Conservation (phyloP, 2,113 vertebrate species). For the Nymphicus hollandicus region DNA sequence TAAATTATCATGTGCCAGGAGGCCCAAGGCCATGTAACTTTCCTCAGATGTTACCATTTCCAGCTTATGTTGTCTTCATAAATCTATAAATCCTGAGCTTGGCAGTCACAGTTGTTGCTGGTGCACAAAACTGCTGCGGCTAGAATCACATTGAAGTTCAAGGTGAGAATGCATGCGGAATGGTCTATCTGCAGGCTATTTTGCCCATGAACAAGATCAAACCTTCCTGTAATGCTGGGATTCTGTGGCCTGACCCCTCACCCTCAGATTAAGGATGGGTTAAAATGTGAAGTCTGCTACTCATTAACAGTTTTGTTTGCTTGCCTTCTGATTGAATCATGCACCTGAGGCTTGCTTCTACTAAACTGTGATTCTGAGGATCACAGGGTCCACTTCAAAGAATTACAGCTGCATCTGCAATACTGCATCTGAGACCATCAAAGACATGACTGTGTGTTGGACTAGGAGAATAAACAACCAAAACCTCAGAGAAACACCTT, state of each 20-base stretch:
- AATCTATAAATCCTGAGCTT: neutral
- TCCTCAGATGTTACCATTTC: neutral
- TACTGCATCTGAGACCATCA: fast-evolving
- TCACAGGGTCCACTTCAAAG: neutral
- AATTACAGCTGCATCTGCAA: neutral
- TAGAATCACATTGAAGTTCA: neutral
- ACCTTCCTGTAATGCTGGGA: neutral
- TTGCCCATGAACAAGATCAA: neutral
- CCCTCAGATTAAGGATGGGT: neutral
- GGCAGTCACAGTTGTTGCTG: neutral
- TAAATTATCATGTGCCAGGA: neutral
- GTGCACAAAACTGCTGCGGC: neutral
- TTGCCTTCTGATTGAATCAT: neutral
- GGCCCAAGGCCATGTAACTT: neutral
- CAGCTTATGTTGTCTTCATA: neutral
- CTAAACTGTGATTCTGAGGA: neutral
- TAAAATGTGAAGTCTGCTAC: neutral
- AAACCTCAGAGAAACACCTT: neutral
- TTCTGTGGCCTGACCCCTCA: neutral
- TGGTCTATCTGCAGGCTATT: neutral
- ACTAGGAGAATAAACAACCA: neutral
- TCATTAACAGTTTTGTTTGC: neutral
- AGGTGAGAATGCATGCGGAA: neutral
- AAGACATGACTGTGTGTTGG: neutral
- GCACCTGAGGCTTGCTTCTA: neutral